Evolutionary conservation across 1,140 invertebrate genomes (phyloP).

Genomic region (Diachasmimorpha longicaudata): DNA sequence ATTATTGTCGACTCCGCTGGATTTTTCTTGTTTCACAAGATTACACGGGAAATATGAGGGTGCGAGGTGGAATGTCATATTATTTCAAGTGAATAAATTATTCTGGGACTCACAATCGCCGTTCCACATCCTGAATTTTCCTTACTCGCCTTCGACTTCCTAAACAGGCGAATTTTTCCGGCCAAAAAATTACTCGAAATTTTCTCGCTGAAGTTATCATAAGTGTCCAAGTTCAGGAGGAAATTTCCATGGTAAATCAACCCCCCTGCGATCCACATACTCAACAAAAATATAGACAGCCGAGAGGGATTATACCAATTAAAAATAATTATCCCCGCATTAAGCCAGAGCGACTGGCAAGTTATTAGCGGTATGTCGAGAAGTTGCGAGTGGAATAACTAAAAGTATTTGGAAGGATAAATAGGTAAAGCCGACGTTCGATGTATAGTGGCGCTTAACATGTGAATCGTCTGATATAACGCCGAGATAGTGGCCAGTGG

Average conservation of each 20-base stretch:
- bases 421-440: constrained; percentile 3
- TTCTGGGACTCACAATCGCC: not conserved
- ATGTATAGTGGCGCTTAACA: constrained; percentile 8
- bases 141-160: no score
- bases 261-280: not conserved
- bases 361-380: not conserved
- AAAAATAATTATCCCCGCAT: constrained; percentile 9
- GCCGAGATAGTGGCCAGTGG: not conserved
- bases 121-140: no score
- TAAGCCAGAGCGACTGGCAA: not conserved
- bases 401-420: constrained; percentile 7
- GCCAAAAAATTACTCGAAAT: no score
- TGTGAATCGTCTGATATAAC: constrained; percentile 9
- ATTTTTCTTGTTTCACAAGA: not conserved
- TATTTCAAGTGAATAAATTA: not conserved
- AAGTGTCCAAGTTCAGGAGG: not conserved
- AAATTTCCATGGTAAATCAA: no score
- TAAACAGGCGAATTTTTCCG: no score
- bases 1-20: not conserved
- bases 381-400: not conserved
- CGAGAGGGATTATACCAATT: not conserved
- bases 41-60: not conserved
- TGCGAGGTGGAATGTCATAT: not conserved
- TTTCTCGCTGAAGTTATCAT: no score
- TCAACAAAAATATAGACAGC: not conserved